These are phyloP conservation scores for Sialis fuliginosa DNA, from an alignment of 2,888 invertebrate species.

Conservation along the genomic window DNA sequence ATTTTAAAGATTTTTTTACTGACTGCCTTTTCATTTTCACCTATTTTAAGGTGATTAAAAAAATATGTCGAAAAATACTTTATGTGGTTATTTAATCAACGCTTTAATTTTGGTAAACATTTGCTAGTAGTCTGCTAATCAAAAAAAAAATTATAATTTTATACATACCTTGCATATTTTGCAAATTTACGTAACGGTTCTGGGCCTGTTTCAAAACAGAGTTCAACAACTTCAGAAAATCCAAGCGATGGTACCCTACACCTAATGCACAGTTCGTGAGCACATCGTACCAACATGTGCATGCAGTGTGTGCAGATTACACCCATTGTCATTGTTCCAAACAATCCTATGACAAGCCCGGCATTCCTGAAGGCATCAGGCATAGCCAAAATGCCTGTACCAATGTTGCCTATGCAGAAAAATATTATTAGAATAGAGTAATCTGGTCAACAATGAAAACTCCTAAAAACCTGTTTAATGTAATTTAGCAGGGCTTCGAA, in stretches of 20 bases:
- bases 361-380: slow-evolving; percentile 87
- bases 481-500: no score
- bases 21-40: no score
- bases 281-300: slow-evolving; percentile 63
- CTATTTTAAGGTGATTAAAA: no score
- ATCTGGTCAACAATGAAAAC: slow-evolving; percentile 1
- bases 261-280: slow-evolving; percentile 55
- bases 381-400: slow-evolving; percentile 94
- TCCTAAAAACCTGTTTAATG: no score
- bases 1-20: no score
- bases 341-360: slow-evolving; percentile 67
- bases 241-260: slow-evolving; percentile 49
- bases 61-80: no score
- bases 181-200: slow-evolving; percentile 39
- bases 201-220: slow-evolving; percentile 61
- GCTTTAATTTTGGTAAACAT: neutral
- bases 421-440: neutral
- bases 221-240: slow-evolving; percentile 66
- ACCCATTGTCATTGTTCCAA: slow-evolving; percentile 69
- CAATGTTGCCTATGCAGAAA: slow-evolving; percentile 20
- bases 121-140: neutral
- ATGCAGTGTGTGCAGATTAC: slow-evolving; percentile 85
- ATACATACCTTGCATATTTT: slow-evolving; percentile 39
- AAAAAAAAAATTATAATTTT: neutral
- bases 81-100: no score